These are phyloP conservation scores for Copsychus sechellarum DNA, from an alignment of 2,113 vertebrate genomes.

Conservation along the genomic window DNA sequence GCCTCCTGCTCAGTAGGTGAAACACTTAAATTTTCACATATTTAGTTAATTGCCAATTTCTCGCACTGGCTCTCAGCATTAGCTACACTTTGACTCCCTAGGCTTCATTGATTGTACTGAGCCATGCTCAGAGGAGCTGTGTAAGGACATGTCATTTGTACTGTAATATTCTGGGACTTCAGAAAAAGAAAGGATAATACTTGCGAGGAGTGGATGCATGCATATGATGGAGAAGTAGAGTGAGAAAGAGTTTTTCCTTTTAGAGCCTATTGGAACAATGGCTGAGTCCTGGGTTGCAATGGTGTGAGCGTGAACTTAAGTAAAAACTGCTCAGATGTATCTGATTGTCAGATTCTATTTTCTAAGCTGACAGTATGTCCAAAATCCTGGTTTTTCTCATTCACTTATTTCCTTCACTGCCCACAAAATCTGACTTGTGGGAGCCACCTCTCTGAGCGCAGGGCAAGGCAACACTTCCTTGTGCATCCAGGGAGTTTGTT, in stretches of 20 bases:
- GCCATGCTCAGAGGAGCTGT: neutral
- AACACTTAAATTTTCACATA: neutral
- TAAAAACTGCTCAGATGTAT: neutral
- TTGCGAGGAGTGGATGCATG: neutral
- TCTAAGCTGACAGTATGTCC: neutral
- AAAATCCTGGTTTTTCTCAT: neutral
- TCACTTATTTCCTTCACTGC: neutral
- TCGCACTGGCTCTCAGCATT: neutral
- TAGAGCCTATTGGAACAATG: neutral
- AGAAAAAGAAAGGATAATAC: neutral
- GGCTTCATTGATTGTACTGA: neutral
- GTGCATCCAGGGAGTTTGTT: neutral
- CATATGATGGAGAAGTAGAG: neutral
- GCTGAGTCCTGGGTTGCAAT: neutral
- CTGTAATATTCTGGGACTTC: neutral
- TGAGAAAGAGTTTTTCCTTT: neutral
- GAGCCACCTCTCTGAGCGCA: neutral
- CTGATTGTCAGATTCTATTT: neutral
- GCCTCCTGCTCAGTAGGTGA: neutral
- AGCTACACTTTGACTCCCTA: neutral
- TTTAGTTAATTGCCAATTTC: slow-evolving; percentile 6
- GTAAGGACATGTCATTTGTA: neutral
- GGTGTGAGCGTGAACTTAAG: neutral
- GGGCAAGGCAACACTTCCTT: neutral
- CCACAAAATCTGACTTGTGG: neutral